These are phyloP conservation scores for Bradypodion pumilum DNA, from an alignment of 2,797 vertebrate species.

Conservation along the genomic window DNA sequence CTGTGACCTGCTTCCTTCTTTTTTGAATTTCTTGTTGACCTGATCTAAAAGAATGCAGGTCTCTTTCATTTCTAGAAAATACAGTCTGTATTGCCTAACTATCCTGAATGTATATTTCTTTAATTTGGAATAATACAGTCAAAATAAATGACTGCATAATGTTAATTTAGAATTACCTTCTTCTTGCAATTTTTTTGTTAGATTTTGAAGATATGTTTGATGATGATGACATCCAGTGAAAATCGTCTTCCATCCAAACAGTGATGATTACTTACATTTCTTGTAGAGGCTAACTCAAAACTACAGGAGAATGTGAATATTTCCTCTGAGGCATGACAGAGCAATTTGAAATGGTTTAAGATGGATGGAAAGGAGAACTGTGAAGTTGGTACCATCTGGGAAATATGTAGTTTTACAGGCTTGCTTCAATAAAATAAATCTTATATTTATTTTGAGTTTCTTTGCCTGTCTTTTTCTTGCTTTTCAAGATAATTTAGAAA, in stretches of 20 bases:
- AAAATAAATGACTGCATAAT: not conserved
- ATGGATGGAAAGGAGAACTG: not conserved
- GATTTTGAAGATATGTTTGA: slow-evolving; percentile 85
- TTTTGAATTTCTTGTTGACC: not conserved
- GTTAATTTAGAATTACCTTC: slow-evolving; percentile 37
- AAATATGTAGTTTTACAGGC: not conserved
- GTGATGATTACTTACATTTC: slow-evolving; percentile 25
- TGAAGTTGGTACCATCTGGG: slow-evolving; percentile 9
- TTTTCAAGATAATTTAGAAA: not conserved
- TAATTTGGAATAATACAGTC: slow-evolving; percentile 3
- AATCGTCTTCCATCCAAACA: not conserved
- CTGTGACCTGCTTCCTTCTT: not conserved
- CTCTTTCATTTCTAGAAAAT: not conserved
- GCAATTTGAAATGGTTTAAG: not conserved
- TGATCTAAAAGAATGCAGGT: not conserved
- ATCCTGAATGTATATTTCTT: not conserved
- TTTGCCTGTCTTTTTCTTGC: not conserved
- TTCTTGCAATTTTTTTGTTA: slow-evolving; percentile 46
- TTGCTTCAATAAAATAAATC: slow-evolving; percentile 62
- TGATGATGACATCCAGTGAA: slow-evolving; percentile 81
- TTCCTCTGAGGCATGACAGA: slow-evolving; percentile 9
- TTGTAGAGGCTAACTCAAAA: slow-evolving; percentile 39
- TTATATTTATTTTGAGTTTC: not conserved
- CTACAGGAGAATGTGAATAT: not conserved
- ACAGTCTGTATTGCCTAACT: not conserved